Conservation (phyloP, 2,888 invertebrate genomes). For the Limnephilus marmoratus region DNA sequence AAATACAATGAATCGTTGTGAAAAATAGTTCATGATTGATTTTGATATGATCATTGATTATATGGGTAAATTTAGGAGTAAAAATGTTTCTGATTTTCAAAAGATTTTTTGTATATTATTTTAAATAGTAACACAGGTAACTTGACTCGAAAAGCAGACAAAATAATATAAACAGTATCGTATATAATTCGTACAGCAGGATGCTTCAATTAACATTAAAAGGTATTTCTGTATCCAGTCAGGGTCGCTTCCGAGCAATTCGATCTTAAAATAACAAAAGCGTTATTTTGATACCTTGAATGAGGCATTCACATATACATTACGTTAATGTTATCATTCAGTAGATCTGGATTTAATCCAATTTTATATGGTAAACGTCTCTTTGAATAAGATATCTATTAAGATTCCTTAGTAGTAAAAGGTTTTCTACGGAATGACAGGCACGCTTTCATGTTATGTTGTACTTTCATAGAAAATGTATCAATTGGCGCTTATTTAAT, state of each 20-base stretch:
- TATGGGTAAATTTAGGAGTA: too few relatives aligned
- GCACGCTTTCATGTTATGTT: background rate
- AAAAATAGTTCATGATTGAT: too few relatives aligned
- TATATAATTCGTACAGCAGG: background rate
- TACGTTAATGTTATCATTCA: background rate
- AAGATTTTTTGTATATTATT: too few relatives aligned
- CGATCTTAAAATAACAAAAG: background rate
- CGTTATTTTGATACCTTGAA: background rate
- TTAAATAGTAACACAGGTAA: background rate
- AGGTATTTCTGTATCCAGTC: background rate
- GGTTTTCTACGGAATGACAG: background rate
- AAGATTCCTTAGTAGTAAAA: background rate
- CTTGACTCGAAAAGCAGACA: background rate
- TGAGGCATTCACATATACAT: background rate
- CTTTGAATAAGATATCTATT: background rate
- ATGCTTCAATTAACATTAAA: background rate
- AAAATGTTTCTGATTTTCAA: too few relatives aligned
- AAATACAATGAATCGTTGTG: too few relatives aligned
- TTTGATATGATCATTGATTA: too few relatives aligned
- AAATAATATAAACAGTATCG: background rate
- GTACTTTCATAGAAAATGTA: background rate
- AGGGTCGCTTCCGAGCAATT: background rate
- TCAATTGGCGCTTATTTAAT: background rate
- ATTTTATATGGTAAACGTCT: background rate
- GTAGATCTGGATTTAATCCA: background rate